phyloP scores from a whole-genome alignment of 2,113 vertebrate species.

The Todiramphus saurophagus region DNA sequence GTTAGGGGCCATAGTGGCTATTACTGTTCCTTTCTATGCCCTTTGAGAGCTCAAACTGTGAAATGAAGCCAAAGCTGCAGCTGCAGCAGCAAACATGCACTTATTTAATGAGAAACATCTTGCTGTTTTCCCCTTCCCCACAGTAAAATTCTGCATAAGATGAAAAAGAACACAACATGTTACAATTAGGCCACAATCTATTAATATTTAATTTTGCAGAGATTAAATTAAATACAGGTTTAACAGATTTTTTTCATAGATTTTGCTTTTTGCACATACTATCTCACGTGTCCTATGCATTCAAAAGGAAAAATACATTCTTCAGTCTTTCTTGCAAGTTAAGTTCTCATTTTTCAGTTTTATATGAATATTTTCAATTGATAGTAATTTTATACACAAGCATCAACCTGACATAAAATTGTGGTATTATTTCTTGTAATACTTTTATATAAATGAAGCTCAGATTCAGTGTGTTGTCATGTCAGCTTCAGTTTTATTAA shows the following conservation, averaged over 20 bases:
- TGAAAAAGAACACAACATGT: background rate
- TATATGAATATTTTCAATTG: background rate
- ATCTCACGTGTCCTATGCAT: background rate
- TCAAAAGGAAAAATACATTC: background rate
- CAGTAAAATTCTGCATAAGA: background rate
- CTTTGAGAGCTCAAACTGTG: conserved; percentile 21
- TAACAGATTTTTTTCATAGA: background rate
- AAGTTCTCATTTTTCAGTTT: background rate
- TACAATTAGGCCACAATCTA: background rate
- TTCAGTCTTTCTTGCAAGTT: background rate
- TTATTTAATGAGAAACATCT: conserved; percentile 52
- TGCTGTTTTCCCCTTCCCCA: conserved; percentile 3
- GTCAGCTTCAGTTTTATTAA: background rate
- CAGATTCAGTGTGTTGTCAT: background rate
- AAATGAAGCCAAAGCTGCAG: conserved; percentile 60
- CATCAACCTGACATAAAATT: background rate
- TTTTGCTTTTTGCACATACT: background rate
- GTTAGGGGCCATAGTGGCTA: conserved; percentile 4
- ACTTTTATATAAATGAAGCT: background rate
- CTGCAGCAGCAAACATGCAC: conserved; percentile 39
- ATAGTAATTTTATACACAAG: background rate
- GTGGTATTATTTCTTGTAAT: background rate
- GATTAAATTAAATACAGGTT: background rate
- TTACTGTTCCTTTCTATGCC: conserved; percentile 23
- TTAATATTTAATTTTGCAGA: background rate